Percentiles rank a stretch among this genome's conserved stretches.
phyloP scores from a whole-genome alignment of 2,797 vertebrate species.

The Merluccius polli region DNA sequence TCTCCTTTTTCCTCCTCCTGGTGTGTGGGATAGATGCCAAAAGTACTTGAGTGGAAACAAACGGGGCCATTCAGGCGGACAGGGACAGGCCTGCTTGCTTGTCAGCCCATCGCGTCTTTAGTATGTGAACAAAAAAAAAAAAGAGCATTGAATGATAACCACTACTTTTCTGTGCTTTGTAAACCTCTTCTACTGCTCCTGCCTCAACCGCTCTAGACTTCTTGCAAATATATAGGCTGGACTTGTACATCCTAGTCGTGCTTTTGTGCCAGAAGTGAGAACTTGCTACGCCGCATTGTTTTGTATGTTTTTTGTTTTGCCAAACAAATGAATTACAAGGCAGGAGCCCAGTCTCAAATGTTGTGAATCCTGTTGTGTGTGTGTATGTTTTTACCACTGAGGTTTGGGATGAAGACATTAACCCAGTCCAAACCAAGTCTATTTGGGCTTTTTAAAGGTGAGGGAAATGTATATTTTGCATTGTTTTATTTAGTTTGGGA shows the following conservation, averaged over 20 bases:
- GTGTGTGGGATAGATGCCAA: conserved; percentile 61
- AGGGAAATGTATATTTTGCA: conserved; percentile 38
- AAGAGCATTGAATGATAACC: conserved; percentile 44
- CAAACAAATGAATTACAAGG: not conserved
- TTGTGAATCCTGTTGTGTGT: conserved; percentile 49
- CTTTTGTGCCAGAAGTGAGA: conserved; percentile 39
- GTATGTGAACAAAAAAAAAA: conserved; percentile 46
- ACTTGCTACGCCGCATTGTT: conserved; percentile 15
- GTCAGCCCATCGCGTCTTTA: conserved; percentile 59
- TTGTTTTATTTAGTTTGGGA: conserved; percentile 33
- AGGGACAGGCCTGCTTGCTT: conserved; percentile 47
- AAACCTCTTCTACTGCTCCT: conserved; percentile 42
- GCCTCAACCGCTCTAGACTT: conserved; percentile 32
- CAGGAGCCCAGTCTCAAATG: conserved; percentile 38
- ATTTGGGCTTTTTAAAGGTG: conserved; percentile 46
- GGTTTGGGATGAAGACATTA: conserved; percentile 40
- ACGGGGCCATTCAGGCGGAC: conserved; percentile 62
- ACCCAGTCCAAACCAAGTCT: conserved; percentile 39
- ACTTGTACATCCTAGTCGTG: conserved; percentile 15
- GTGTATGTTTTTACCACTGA: conserved; percentile 58
- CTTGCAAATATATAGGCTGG: conserved; percentile 13
- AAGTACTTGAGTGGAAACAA: conserved; percentile 68
- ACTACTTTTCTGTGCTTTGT: conserved; percentile 43
- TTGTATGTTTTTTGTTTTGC: not conserved
- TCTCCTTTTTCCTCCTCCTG: conserved; percentile 57